Percentiles rank a stretch among this genome's conserved stretches.
Conservation (phyloP, 2,113 vertebrate species). For the Stigmatopora nigra region DNA sequence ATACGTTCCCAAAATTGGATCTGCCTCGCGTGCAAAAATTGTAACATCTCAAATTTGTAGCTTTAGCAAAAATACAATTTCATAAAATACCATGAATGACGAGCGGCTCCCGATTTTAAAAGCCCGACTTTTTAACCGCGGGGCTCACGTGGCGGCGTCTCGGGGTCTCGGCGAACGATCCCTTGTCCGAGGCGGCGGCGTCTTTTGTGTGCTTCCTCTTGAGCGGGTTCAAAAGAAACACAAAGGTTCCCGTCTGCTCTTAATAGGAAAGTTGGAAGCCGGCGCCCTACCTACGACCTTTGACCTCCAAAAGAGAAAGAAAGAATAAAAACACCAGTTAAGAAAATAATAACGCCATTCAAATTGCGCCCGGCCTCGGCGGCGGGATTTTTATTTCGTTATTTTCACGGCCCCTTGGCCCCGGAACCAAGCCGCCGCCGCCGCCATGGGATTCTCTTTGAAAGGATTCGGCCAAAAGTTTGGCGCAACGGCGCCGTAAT, state of each 20-base stretch:
- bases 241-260: background rate
- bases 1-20: too few relatives aligned
- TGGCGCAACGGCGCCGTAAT: background rate
- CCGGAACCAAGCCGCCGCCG: background rate
- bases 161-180: too few relatives aligned
- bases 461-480: background rate
- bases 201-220: slow-evolving; percentile 2
- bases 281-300: background rate
- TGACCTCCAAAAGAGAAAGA: background rate
- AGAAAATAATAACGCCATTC: slow-evolving; percentile 4
- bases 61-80: too few relatives aligned
- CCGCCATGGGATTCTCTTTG: background rate
- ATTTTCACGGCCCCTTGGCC: background rate
- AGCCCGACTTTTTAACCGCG: too few relatives aligned
- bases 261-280: slow-evolving; percentile 1
- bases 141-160: too few relatives aligned
- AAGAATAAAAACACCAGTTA: background rate
- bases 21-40: too few relatives aligned
- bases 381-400: background rate
- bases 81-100: too few relatives aligned
- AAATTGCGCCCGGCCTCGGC: background rate
- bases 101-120: too few relatives aligned
- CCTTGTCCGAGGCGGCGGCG: background rate
- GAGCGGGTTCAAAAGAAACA: background rate
- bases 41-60: too few relatives aligned